phyloP scores from a whole-genome alignment of 2,113 vertebrate species.

The Lepus timidus region DNA sequence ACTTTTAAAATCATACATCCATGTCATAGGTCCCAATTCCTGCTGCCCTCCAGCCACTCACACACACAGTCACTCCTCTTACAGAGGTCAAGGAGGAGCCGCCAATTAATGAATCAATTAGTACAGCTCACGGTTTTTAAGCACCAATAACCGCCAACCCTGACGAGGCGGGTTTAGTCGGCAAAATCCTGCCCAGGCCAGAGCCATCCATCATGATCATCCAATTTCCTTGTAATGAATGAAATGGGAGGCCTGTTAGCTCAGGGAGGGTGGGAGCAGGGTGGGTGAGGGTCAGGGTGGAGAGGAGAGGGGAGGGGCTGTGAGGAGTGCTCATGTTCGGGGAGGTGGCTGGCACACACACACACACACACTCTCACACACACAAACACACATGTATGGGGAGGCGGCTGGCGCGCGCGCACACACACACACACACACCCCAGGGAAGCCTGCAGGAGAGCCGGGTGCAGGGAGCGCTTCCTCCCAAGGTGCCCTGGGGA shows the following conservation, averaged over 20 bases:
- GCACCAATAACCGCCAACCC: slow-evolving; percentile 34
- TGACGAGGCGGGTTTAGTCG: slow-evolving; percentile 14
- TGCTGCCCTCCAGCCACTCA: background rate
- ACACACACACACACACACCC: background rate
- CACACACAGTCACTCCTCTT: slow-evolving; percentile 9
- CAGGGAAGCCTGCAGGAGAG: background rate
- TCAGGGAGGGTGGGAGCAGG: background rate
- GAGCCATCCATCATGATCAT: slow-evolving; percentile 48
- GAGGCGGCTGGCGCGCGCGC: too few species aligned
- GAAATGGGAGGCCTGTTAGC: background rate
- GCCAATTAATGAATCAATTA: slow-evolving; percentile 73
- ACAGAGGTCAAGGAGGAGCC: slow-evolving; percentile 14
- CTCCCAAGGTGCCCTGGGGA: background rate
- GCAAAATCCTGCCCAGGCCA: slow-evolving; percentile 46
- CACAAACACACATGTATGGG: background rate
- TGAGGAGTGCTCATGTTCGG: background rate
- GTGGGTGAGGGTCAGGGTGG: fast-evolving
- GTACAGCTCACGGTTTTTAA: slow-evolving; percentile 66
- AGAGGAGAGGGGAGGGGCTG: fast-evolving
- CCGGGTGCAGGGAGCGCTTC: background rate
- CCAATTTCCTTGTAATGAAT: slow-evolving; percentile 53
- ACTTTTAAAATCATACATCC: background rate
- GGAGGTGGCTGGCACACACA: background rate
- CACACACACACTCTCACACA: background rate
- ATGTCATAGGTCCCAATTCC: slow-evolving; percentile 5